phyloP scores from a whole-genome alignment of 1,140 invertebrate species.

The Aphis gossypii region DNA sequence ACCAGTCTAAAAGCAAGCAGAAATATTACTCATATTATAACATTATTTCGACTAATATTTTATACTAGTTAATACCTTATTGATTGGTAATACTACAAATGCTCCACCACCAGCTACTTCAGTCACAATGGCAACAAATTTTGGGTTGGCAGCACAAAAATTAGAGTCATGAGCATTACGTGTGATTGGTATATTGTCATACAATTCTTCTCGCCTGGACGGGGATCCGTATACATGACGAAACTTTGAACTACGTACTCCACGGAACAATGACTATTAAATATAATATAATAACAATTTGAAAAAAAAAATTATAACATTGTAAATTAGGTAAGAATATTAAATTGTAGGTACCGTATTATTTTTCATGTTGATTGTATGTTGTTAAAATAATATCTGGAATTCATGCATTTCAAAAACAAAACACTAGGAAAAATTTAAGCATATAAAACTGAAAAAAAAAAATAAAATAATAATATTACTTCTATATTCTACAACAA shows the following conservation, averaged over 20 bases:
- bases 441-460: conserved; percentile 38
- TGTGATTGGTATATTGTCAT: conserved; percentile 92
- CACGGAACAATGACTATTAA: conserved; percentile 78
- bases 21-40: background rate
- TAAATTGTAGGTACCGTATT: conserved; percentile 23
- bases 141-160: conserved; percentile 92
- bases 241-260: conserved; percentile 88
- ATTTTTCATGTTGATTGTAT: conserved; percentile 21
- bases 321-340: background rate
- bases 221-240: conserved; percentile 91
- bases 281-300: background rate
- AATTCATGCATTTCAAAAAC: conserved; percentile 52
- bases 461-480: conserved; percentile 22
- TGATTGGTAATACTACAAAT: conserved; percentile 88
- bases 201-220: conserved; percentile 86
- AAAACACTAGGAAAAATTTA: conserved; percentile 45
- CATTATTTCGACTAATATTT: conserved; percentile 13
- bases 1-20: conserved; percentile 70
- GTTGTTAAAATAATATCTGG: conserved; percentile 50
- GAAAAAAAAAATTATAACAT: background rate
- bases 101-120: conserved; percentile 93
- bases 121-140: conserved; percentile 92
- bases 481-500: background rate
- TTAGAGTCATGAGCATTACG: conserved; percentile 91
- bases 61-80: conserved; percentile 73